Conservation (phyloP, 2,888 invertebrate species). For the Coecobrya sp. region DNA sequence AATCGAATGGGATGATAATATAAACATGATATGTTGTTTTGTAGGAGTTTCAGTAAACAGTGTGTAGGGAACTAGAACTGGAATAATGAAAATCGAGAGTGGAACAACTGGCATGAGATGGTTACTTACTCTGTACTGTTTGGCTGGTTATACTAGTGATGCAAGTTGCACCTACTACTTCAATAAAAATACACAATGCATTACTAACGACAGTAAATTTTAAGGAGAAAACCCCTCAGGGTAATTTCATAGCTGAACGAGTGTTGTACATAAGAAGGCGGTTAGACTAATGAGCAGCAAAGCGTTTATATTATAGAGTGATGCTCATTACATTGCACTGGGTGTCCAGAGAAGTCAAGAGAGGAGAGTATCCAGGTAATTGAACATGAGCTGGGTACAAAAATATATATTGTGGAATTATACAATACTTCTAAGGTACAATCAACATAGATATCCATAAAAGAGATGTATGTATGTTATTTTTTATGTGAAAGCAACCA, state of each 20-base stretch:
- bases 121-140: not conserved
- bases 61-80: slow-evolving; percentile 7
- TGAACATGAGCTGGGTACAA: slow-evolving; percentile 17
- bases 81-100: slow-evolving; percentile 45
- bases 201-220: slow-evolving; percentile 43
- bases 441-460: not conserved
- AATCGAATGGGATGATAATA: not conserved
- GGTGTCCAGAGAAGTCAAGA: not conserved
- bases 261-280: slow-evolving; percentile 26
- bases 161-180: slow-evolving; percentile 22
- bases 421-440: not conserved
- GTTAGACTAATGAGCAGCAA: slow-evolving; percentile 52
- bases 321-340: not conserved
- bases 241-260: slow-evolving; percentile 52
- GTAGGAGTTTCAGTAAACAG: slow-evolving; percentile 12
- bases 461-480: not conserved
- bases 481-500: not conserved
- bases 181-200: slow-evolving; percentile 56
- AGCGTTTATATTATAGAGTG: not conserved
- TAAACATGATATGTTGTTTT: not conserved
- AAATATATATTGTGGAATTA: not conserved
- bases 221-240: slow-evolving; percentile 72
- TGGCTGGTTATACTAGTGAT: not conserved
- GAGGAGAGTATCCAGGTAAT: slow-evolving; percentile 3
- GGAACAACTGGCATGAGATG: not conserved